Evolutionary conservation across 1,140 invertebrate species (phyloP), one percentile per base, ranked within the genome.

Genomic region (Danaus melanippus): DNA sequence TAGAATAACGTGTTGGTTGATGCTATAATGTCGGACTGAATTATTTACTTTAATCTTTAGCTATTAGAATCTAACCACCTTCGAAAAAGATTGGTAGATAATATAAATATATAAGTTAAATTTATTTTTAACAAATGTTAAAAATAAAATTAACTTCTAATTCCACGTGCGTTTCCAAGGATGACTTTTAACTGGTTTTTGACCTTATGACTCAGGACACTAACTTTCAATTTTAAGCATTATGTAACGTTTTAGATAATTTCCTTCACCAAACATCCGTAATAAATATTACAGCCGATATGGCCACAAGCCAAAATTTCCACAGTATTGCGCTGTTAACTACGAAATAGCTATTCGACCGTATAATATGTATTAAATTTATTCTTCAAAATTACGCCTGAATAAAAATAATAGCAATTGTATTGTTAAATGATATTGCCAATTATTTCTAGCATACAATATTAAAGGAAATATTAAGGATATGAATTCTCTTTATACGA

Each of bases 221-320:
- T 56, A 53, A 52, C 50, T 56, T 61, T 61, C 54, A 50, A 58
- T 58, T 54, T 62, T 53, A 49, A 46, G 42, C 42, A 57, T 63
- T 53, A 58, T 58, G 46, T 50, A 55, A 58, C 17, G 50, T 44
- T 45, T 51, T 47, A 40, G 40, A 60, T 50, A 54, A 55, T 60
- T 42, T 64, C 41, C 43, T 42, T 42, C 45, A 32, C 51, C 54
- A 53, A 47, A 51, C 45, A 46, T 32, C 46, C 43, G 52, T 60
- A 59, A 44, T 67, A 64, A 66, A 63, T 51, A 58, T 52, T 47
- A 49, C 39, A 53, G 41, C 41, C 45, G 53, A 48, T 46, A 47
- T 62, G 62, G 64, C 64, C 12, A 10, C n/a, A 17, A 44, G 64
- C 61, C 64, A 67, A 67, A n/a, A 50, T 44, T 51, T 56, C 39